A percentile compares a stretch with the other conserved stretches of the same genome.
These are phyloP conservation scores for Biston stratarius DNA, from an alignment of 2,888 invertebrate species.

Conservation along the genomic window DNA sequence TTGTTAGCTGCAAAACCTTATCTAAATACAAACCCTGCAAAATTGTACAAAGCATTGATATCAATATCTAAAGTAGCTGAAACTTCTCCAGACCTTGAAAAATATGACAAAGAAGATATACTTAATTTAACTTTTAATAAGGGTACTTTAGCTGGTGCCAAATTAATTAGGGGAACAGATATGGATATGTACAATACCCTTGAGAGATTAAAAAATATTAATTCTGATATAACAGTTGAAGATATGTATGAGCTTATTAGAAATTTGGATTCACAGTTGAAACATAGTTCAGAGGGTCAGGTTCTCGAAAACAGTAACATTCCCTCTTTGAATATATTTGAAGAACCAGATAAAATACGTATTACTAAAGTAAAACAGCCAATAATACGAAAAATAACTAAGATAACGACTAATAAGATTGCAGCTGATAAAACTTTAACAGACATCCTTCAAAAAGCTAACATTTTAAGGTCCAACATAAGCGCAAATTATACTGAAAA, in stretches of 20 bases:
- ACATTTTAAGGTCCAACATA: slow-evolving; percentile 15
- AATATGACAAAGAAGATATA: slow-evolving; percentile 57
- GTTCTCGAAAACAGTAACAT: neutral
- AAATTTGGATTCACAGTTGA: slow-evolving; percentile 19
- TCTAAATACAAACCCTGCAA: slow-evolving; percentile 52
- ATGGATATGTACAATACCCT: slow-evolving; percentile 19
- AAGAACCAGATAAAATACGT: neutral
- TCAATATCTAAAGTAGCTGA: slow-evolving; percentile 56
- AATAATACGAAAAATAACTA: slow-evolving; percentile 6
- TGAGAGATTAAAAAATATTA: slow-evolving; percentile 30
- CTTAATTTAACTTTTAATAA: slow-evolving; percentile 55
- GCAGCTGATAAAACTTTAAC: slow-evolving; percentile 5
- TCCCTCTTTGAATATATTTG: neutral
- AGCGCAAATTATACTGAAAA: neutral
- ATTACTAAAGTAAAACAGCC: slow-evolving; percentile 6
- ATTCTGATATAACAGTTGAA: slow-evolving; percentile 33
- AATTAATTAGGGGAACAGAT: slow-evolving; percentile 52
- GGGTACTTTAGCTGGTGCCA: slow-evolving; percentile 64
- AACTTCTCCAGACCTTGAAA: slow-evolving; percentile 59
- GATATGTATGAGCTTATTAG: slow-evolving; percentile 27
- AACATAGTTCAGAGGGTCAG: slow-evolving; percentile 1
- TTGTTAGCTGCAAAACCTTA: slow-evolving; percentile 54
- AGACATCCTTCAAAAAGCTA: slow-evolving; percentile 6
- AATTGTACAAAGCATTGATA: slow-evolving; percentile 60
- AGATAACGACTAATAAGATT: slow-evolving; percentile 6